phyloP scores from a whole-genome alignment of 2,113 vertebrate genomes.

The Pungitius pungitius region DNA sequence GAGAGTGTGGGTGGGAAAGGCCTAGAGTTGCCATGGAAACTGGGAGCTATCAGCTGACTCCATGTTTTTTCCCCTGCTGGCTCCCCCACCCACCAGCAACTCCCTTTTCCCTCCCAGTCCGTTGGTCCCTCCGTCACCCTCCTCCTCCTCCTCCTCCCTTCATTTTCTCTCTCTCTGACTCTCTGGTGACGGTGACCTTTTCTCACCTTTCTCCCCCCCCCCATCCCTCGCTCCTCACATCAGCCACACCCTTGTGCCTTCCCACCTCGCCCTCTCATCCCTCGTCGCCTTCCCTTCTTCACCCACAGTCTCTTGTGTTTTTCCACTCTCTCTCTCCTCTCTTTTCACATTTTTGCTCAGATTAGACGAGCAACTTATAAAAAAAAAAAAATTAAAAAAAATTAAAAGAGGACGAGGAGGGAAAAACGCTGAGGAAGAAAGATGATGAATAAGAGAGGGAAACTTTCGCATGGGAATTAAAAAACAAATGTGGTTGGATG shows the following conservation, averaged over 20 bases:
- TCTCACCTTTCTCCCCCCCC: constrained; percentile 41
- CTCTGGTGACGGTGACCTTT: constrained; percentile 23
- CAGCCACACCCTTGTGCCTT: constrained; percentile 43
- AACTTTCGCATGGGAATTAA: constrained; percentile 16
- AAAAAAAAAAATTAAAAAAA: too few relatives aligned
- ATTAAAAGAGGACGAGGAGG: constrained; percentile 2
- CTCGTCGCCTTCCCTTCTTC: constrained; percentile 11
- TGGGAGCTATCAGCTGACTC: constrained; percentile 83
- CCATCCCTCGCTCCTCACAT: constrained; percentile 43
- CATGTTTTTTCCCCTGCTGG: constrained; percentile 71
- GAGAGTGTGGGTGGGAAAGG: constrained; percentile 81
- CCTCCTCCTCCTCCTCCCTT: not conserved
- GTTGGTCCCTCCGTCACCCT: constrained; percentile 48
- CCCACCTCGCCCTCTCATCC: constrained; percentile 51
- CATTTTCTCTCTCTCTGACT: not conserved
- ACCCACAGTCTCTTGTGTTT: constrained; percentile 17
- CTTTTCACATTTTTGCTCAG: constrained; percentile 28
- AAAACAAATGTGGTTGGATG: not conserved
- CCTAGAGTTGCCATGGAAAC: constrained; percentile 83
- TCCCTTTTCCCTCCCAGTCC: constrained; percentile 51
- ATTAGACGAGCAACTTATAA: constrained; percentile 46
- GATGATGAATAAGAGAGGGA: not conserved
- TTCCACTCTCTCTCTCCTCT: not conserved
- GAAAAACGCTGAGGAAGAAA: not conserved
- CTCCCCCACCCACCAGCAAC: constrained; percentile 58